These are phyloP conservation scores for Enteromius anoplus DNA, from an alignment of 2,797 vertebrate species.

Conservation along the genomic window DNA sequence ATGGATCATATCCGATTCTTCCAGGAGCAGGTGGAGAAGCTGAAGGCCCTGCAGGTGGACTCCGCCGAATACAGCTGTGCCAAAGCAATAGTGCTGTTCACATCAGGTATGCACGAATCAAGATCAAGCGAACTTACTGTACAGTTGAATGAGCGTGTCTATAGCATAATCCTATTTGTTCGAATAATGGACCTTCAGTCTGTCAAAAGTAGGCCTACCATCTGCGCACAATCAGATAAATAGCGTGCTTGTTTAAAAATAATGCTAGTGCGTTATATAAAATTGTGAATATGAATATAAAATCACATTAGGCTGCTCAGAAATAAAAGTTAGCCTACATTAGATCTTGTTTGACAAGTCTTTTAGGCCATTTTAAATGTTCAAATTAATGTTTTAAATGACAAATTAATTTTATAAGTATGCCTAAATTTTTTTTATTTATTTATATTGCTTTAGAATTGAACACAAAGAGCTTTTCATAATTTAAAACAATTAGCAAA, in stretches of 20 bases:
- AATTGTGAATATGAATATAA: neutral
- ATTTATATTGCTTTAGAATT: neutral
- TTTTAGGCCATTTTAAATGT: neutral
- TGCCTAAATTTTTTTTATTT: neutral
- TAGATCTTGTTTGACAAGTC: too few relatives aligned
- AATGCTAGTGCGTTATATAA: neutral
- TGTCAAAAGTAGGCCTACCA: slow-evolving; percentile 11
- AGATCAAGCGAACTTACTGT: neutral
- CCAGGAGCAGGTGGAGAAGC: slow-evolving; percentile 98
- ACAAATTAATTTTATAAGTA: neutral
- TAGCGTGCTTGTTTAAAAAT: neutral
- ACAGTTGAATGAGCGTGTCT: slow-evolving; percentile 6
- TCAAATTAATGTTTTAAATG: neutral
- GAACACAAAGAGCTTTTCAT: neutral
- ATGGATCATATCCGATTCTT: slow-evolving; percentile 99
- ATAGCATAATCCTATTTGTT: slow-evolving; percentile 10
- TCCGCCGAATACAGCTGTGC: slow-evolving; percentile 97
- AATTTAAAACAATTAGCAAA: neutral
- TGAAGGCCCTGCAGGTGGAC: slow-evolving; percentile 94
- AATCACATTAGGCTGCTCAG: neutral
- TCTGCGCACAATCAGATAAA: slow-evolving; percentile 10
- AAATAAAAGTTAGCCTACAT: neutral
- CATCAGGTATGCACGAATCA: slow-evolving; percentile 86
- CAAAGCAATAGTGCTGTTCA: slow-evolving; percentile 96
- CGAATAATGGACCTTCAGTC: neutral